Evolutionary conservation across 2,113 vertebrate genomes (phyloP), one percentile per base, ranked within the genome.

Genomic region (Larimichthys crocea): DNA sequence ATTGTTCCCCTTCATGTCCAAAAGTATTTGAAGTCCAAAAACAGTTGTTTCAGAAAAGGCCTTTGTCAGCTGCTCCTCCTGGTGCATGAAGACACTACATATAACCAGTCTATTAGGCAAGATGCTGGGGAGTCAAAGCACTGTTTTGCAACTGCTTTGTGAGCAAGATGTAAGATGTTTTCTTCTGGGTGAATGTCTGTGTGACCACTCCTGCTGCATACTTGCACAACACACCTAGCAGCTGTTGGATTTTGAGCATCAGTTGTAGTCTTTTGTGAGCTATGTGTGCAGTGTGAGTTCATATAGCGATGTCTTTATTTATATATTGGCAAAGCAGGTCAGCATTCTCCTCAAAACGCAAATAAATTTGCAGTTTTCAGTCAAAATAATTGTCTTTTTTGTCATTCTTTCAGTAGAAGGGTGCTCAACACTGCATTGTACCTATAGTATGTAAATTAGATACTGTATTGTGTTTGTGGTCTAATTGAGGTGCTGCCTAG

Each of bases 1-100:
- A 29, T 52, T 52, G 29, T 62, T 81, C 63, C 26, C 17, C 76
- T 64, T 83, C 48, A 68, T 44, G 29, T 69, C 57, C 17, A 16
- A 48, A 56, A 80, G 44, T 26, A 49, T 48, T 71, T 75, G 80
- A 75, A 5, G 15, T 79, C 56, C 68, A 70, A 71, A 85, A 22
- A 59, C 62, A 67, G 52, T 35, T 52, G 53, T 79, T 72, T 61
- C 17, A 59, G 71, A 82, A 57, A 80, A 70, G 15, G 16, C 53
- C 14, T 79, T 73, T 76, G 71, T 74, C 60, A 66, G 29, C 46
- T 16, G 11, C 73, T 79, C 50, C 70, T 70, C 4, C 5, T 62
- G 55, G 14, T 75, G 17, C 16, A 59, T 68, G 31, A 62, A 59
- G 35, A 76, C 60, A 67, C 8, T 14, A 46, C 44, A 46, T 57